These are phyloP conservation scores for Coregonus suidteri DNA, from an alignment of 2,797 vertebrate genomes.

Conservation along the genomic window DNA sequence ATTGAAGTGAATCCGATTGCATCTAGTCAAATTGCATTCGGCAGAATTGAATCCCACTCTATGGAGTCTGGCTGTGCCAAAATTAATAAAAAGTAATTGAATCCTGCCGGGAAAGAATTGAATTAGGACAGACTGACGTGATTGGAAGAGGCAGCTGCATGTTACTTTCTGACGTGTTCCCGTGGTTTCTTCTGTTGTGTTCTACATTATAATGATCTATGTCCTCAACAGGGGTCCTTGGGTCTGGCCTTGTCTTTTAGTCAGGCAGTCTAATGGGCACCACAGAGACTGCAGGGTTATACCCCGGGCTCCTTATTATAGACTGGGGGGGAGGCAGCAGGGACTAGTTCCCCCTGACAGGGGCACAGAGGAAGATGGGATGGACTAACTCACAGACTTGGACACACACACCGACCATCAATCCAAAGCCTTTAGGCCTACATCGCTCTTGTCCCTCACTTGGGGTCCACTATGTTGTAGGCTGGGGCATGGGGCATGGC, in stretches of 20 bases:
- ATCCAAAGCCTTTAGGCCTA: slow-evolving; percentile 25
- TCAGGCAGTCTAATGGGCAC: slow-evolving; percentile 50
- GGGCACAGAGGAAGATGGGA: neutral
- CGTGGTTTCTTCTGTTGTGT: slow-evolving; percentile 40
- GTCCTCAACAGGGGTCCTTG: slow-evolving; percentile 53
- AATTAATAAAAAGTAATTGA: slow-evolving; percentile 75
- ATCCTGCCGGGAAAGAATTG: slow-evolving; percentile 67
- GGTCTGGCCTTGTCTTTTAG: slow-evolving; percentile 48
- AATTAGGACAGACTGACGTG: slow-evolving; percentile 62
- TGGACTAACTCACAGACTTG: neutral
- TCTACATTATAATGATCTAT: slow-evolving; percentile 41
- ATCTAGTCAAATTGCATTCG: slow-evolving; percentile 65
- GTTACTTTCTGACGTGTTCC: slow-evolving; percentile 43
- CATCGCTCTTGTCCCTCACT: neutral
- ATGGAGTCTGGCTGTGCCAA: slow-evolving; percentile 64
- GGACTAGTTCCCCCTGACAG: neutral
- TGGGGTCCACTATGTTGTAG: slow-evolving; percentile 17
- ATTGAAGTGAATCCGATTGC: slow-evolving; percentile 67
- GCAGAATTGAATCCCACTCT: slow-evolving; percentile 63
- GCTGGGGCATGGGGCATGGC: slow-evolving; percentile 24
- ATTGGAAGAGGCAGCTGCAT: slow-evolving; percentile 67
- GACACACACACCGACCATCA: slow-evolving; percentile 9
- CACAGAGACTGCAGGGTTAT: slow-evolving; percentile 8
- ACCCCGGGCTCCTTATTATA: neutral
- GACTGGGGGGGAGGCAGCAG: neutral